Conservation (phyloP, 2,888 invertebrate genomes). For the Lutraria lutraria region DNA sequence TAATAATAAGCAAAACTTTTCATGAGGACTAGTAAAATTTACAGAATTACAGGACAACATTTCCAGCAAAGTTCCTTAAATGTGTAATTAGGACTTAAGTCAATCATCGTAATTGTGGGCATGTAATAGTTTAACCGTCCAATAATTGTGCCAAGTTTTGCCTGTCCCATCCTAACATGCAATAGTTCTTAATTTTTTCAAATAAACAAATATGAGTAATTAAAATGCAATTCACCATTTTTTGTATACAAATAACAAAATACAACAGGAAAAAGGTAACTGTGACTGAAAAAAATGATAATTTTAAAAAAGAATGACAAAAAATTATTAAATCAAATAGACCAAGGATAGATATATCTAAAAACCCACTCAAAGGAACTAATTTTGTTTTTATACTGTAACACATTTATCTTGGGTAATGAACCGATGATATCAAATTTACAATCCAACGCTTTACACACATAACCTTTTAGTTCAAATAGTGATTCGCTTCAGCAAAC, state of each 20-base stretch:
- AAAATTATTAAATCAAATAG: slow-evolving; percentile 41
- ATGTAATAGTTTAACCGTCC: too few relatives aligned
- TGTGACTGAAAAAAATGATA: neutral
- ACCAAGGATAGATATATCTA: slow-evolving; percentile 29
- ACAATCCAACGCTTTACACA: slow-evolving; percentile 46
- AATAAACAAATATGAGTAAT: too few relatives aligned
- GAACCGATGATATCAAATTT: slow-evolving; percentile 46
- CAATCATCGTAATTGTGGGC: too few relatives aligned
- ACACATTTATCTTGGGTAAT: slow-evolving; percentile 55
- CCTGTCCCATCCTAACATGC: too few relatives aligned
- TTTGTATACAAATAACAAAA: neutral
- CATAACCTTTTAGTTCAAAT: slow-evolving; percentile 51
- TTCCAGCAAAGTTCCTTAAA: too few relatives aligned
- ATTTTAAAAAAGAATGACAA: slow-evolving; percentile 8
- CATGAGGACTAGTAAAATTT: too few relatives aligned
- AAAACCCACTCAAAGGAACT: slow-evolving; percentile 36
- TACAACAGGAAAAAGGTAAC: neutral
- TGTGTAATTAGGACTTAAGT: too few relatives aligned
- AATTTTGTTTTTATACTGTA: slow-evolving; percentile 47
- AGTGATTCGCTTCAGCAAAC: slow-evolving; percentile 31
- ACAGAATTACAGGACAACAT: too few relatives aligned
- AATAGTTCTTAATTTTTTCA: too few relatives aligned
- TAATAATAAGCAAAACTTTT: too few relatives aligned
- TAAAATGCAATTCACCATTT: too few relatives aligned
- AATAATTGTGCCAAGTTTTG: too few relatives aligned